Evolutionary conservation across 37 sponge, comb jelly and placozoan species (phyloP), one percentile per base, ranked within the genome.

Genomic region (Eunapius fragilis): DNA sequence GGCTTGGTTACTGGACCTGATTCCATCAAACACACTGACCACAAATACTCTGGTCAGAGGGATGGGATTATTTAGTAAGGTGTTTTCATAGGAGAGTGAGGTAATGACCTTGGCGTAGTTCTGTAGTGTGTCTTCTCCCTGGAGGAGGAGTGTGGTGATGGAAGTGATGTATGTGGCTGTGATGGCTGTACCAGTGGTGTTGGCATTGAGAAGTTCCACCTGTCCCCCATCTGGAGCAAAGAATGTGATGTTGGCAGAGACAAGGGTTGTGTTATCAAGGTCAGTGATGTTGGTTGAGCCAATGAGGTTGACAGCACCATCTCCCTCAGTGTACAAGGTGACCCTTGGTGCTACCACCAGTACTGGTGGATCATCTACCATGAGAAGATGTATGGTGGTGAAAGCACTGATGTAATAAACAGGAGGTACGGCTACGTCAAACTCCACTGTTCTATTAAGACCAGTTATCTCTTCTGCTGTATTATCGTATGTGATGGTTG

Each of bases 401-500:
- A 24, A 31, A 34, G 85, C 90, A 36, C 34, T 58, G 32, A 22
- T 47, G 75, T 50, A 33, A 26, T 28, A 38, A 75, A 70, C 26
- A 14, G 70, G 80, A 14, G 37, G 36, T 69, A 86, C 89, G 32
- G 37, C 47, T 0, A 95, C 88, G 23, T 74, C 74, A 58, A 93
- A 89, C 26, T 22, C 25, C 34, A 92, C 13, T 32, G 45, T 50
- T 26, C 87, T 71, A 1, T 74, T 71, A 3, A 19, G 58, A 70
- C 91, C 94, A 13, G 14, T 13, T 22, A 86, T 85, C 73, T 94
- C 91, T 77, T 91, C 88, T 35, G 83, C 94, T 13, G 72, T 38
- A 70, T 94, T 94, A 77, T 82, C 70, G 68, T 93, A 93, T 12
- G 87, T 86, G 31, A 93, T 41, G 27, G 87, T 89, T 12, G 84